phyloP scores from a whole-genome alignment of 2,888 invertebrate genomes.

The Andrena bucephala region DNA sequence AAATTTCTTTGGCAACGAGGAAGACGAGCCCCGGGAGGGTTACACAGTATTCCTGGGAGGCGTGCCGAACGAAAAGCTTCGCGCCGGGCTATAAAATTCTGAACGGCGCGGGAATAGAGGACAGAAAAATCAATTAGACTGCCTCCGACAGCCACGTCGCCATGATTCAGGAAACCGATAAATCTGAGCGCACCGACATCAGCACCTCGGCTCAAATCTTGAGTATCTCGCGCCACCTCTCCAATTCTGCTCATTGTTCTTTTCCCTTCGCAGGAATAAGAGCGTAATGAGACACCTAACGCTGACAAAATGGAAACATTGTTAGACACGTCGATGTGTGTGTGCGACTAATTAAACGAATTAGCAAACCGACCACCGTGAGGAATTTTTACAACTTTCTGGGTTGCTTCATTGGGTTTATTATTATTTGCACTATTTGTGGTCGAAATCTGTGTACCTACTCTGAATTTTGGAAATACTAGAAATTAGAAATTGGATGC shows the following conservation, averaged over 20 bases:
- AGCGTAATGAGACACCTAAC: conserved; percentile 50
- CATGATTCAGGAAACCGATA: conserved; percentile 78
- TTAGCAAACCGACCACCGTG: too few species aligned
- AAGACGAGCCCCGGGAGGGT: conserved; percentile 55
- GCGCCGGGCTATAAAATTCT: conserved; percentile 71
- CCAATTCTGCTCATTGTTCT: conserved; percentile 6
- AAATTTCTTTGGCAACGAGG: conserved; percentile 62
- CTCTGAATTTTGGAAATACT: too few species aligned
- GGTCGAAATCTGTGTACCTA: too few species aligned
- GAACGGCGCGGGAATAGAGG: conserved; percentile 57
- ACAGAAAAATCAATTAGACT: conserved; percentile 80
- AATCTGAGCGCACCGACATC: conserved; percentile 73
- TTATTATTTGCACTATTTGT: too few species aligned
- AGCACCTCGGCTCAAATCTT: conserved; percentile 65
- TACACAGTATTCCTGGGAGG: conserved; percentile 51
- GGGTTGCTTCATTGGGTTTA: too few species aligned
- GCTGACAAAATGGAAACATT: conserved; percentile 40
- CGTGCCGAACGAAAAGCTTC: conserved; percentile 62
- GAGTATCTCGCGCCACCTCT: conserved; percentile 54
- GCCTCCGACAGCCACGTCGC: conserved; percentile 75
- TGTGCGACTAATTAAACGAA: background rate
- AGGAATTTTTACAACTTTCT: too few species aligned
- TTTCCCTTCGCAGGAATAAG: conserved; percentile 22
- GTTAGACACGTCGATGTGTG: background rate
- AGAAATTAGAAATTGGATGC: too few species aligned